Evolutionary conservation across 1,140 invertebrate genomes (phyloP).

Genomic region (Fopius arisanus): DNA sequence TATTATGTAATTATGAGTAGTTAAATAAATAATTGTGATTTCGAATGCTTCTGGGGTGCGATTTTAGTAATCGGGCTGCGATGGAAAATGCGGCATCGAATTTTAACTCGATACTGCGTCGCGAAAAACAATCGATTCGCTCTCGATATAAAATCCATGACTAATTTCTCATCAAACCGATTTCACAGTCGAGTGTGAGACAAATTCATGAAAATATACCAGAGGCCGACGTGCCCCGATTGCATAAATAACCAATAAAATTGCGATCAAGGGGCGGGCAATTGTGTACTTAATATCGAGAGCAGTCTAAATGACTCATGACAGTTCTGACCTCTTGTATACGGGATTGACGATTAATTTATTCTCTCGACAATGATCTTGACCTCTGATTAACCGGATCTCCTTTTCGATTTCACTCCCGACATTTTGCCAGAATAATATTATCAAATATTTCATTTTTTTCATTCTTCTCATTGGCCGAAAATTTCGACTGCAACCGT

Average conservation of each 20-base stretch:
- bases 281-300: no score
- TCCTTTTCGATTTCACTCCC: not conserved
- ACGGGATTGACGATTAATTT: no score
- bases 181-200: not conserved
- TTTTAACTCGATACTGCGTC: not conserved
- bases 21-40: no score
- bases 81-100: not conserved
- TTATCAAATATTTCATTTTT: no score
- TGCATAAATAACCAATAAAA: not conserved
- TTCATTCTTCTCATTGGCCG: no score
- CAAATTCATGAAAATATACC: not conserved
- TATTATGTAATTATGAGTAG: no score
- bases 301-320: no score
- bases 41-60: no score
- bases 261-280: no score
- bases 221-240: not conserved
- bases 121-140: not conserved
- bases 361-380: constrained; percentile 9
- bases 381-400: constrained; percentile 9
- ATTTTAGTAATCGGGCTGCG: no score
- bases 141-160: not conserved
- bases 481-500: no score
- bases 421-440: not conserved
- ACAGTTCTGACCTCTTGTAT: no score
- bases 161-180: not conserved